Evolutionary conservation across 2,113 vertebrate genomes (phyloP).

Genomic region (Leptodactylus fuscus): DNA sequence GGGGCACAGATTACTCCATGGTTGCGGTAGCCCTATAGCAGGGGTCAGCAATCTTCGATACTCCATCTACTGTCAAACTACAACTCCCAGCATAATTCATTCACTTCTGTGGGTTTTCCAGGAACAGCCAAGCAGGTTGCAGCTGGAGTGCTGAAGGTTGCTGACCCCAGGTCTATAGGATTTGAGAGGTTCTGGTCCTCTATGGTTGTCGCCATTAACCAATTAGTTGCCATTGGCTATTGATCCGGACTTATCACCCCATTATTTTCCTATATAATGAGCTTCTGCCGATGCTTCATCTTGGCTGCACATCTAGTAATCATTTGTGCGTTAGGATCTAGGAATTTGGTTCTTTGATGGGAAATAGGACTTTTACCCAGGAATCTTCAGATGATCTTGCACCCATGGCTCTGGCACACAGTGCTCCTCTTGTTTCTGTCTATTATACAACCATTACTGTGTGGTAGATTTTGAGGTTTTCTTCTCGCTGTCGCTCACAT

Average conservation of each 20-base stretch:
- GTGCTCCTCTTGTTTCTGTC: background rate
- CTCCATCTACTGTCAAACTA: no score
- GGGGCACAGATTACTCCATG: no score
- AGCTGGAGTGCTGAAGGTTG: no score
- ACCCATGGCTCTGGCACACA: background rate
- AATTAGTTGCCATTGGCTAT: background rate
- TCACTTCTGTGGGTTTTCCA: no score
- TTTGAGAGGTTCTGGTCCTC: background rate
- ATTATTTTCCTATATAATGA: background rate
- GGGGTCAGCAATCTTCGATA: no score
- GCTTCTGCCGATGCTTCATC: background rate
- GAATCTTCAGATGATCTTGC: background rate
- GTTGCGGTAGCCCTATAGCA: no score
- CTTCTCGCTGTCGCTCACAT: slow-evolving; percentile 38
- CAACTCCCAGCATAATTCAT: no score
- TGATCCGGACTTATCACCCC: background rate
- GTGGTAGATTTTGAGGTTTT: slow-evolving; percentile 30
- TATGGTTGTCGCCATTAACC: no score
- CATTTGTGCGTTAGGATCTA: background rate
- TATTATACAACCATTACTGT: slow-evolving; percentile 6
- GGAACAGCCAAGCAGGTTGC: no score
- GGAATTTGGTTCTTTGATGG: background rate
- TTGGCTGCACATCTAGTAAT: background rate
- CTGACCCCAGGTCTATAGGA: no score
- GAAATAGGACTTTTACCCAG: background rate